Percentiles rank a stretch among this genome's conserved stretches.
Evolutionary conservation across 23 tunicate genomes (phyloP).

Genomic region (Pegea sp.): DNA sequence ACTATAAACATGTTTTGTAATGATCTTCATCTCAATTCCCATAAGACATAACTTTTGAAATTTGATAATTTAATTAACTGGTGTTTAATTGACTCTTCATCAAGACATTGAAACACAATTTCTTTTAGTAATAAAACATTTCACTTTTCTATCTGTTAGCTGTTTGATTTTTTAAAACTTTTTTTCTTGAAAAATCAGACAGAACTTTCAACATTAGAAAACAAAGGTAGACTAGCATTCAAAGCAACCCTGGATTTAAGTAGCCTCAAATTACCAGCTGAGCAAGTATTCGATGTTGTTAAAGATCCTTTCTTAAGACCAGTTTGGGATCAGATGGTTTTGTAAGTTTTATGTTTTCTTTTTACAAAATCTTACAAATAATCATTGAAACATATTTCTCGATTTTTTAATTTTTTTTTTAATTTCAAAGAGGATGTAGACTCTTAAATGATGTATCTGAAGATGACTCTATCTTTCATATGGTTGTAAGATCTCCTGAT

Average conservation of each 20-base stretch:
- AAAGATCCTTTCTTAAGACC: slow-evolving; percentile 11
- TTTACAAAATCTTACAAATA: neutral
- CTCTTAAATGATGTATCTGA: slow-evolving; percentile 7
- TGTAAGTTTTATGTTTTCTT: neutral
- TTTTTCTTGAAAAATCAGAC: too few species aligned
- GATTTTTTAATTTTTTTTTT: neutral
- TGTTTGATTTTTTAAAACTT: too few species aligned
- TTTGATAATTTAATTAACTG: too few species aligned
- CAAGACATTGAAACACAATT: too few species aligned
- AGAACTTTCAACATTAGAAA: slow-evolving; percentile 27
- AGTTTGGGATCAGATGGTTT: slow-evolving; percentile 22
- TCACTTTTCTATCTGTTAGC: too few species aligned
- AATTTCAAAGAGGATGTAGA: slow-evolving; percentile 20
- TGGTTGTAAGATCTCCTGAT: slow-evolving; percentile 10
- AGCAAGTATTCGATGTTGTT: slow-evolving; percentile 14
- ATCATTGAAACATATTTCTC: neutral
- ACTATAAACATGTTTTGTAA: too few species aligned
- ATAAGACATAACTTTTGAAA: too few species aligned
- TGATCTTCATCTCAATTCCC: too few species aligned
- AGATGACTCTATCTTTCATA: slow-evolving; percentile 45
- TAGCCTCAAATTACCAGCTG: slow-evolving; percentile 1
- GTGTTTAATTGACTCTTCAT: too few species aligned
- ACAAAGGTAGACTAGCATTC: slow-evolving; percentile 18
- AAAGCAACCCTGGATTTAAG: slow-evolving; percentile 7
- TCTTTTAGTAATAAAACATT: too few species aligned